Evolutionary conservation across 2,797 vertebrate genomes (phyloP), one percentile per base, ranked within the genome.

Genomic region (Onychomys arenicola): DNA sequence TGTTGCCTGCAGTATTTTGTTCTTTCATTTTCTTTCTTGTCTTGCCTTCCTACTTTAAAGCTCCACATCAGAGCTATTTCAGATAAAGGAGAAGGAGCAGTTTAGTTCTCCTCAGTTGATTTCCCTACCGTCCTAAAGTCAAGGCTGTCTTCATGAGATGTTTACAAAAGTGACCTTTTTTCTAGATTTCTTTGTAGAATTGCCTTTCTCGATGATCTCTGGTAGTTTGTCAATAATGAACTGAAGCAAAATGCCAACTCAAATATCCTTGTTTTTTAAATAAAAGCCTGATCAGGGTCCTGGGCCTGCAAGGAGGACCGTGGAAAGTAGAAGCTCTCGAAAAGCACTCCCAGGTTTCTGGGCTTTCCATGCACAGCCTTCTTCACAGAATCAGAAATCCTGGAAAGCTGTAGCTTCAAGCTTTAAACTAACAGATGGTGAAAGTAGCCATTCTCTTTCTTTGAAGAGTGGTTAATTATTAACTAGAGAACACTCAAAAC

Each of bases 1-100:
- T 43, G 73, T 46, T 91, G 61, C 73, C 73, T 95, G 95, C 37
- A 90, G 87, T 65, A 65, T 89, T 96, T 96, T 94, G 29, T 96
- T 95, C 65, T 89, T 91, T 78, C 52, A 63, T 95, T 97, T 94
- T 97, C 69, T 91, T 94, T 91, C 82, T 95, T 61, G 65, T 92
- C 69, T 52, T 84, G 40, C 69, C 32, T 92, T 89, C 43, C 40
- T 52, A 40, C 32, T 89, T 94, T 94, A n/a, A 96, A 92, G 27
- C 59, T 92, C 55, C 71, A 84, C 85, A 81, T 93, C 77, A 93
- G 71, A 92, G 52, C 13, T 93, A 21, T 87, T 96, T 95, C 40
- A 93, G 69, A 87, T 73, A 90, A 80, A 46, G 52, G 61, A 85
- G 80, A 90, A 85, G 21, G 78, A 7, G 57, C 76, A 78, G 59